Conservation (phyloP, 2,113 vertebrate species). For the Nyctibius bracteatus region DNA sequence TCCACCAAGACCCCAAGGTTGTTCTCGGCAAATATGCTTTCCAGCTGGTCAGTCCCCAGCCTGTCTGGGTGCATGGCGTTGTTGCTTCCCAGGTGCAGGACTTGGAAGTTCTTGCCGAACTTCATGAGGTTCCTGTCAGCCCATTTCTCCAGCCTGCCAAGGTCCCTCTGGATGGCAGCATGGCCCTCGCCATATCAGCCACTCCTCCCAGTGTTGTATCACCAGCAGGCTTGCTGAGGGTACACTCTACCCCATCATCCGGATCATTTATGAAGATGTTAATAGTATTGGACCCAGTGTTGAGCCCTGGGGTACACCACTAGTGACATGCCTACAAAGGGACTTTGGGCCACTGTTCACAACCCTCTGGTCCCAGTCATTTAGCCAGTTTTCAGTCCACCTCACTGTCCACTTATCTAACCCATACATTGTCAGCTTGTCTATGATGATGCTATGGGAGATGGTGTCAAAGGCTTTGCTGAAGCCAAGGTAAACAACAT, state of each 20-base stretch:
- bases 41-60: neutral
- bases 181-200: neutral
- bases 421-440: neutral
- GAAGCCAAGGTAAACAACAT: neutral
- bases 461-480: neutral
- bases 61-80: neutral
- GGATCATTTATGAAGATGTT: neutral
- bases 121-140: neutral
- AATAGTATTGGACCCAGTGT: neutral
- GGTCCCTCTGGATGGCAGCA: neutral
- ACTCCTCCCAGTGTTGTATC: neutral
- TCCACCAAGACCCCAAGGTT: neutral
- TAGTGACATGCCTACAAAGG: neutral
- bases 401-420: neutral
- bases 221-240: neutral
- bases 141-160: neutral
- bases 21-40: neutral
- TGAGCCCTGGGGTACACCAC: neutral
- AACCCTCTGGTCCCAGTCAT: neutral
- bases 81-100: neutral
- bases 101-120: neutral
- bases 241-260: neutral
- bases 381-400: neutral
- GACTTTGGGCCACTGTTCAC: neutral
- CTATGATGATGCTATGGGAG: neutral